Evolutionary conservation across 2,113 vertebrate genomes (phyloP), one percentile per base, ranked within the genome.

Genomic region (Pionites leucogaster): DNA sequence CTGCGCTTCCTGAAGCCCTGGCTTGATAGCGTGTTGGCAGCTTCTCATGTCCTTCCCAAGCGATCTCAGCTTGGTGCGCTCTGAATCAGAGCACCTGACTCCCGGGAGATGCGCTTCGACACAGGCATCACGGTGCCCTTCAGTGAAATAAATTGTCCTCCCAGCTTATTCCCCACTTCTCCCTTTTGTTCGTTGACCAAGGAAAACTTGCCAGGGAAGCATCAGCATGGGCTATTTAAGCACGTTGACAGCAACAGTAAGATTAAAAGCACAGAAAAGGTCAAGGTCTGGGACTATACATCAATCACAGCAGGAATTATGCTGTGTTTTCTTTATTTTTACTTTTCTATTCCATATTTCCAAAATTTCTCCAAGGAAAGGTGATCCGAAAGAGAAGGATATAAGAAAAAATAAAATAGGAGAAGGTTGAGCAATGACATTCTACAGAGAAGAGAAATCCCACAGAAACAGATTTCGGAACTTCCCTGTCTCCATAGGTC

Each of bases 61-160:
- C 23, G 11, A 20, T 4, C 35, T 23, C 67, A 4, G 0, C 35
- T 68, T 16, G 13, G 19, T 2, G 4, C 10, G 0, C 18, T 11
- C 18, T 4, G 37, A 79, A 50, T 12, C 52, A 68, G n/a, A 74
- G 84, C 46, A 4, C 9, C 50, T 62, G 2, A 4, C 4, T 17
- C 31, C 67, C 5, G 11, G 50, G 39, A 22, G 47, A 2, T 3
- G 5, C 1, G 52, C 23, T 64, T 35, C 22, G 16, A 14, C 9
- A 4, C 31, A 24, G 39, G 25, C 29, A 7, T 13, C 57, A 6
- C 17, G 2, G 7, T 17, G n/a, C 33, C n/a, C 10, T 31, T 23
- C 5, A 1, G 5, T 11, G 9, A 83, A 59, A 35, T 13, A 15
- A 39, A 11, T 2, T 10, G 27, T 9, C 7, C 1, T 68, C 62